Evolutionary conservation across 2,888 invertebrate species (phyloP).

Genomic region (Nomada hirtipes): DNA sequence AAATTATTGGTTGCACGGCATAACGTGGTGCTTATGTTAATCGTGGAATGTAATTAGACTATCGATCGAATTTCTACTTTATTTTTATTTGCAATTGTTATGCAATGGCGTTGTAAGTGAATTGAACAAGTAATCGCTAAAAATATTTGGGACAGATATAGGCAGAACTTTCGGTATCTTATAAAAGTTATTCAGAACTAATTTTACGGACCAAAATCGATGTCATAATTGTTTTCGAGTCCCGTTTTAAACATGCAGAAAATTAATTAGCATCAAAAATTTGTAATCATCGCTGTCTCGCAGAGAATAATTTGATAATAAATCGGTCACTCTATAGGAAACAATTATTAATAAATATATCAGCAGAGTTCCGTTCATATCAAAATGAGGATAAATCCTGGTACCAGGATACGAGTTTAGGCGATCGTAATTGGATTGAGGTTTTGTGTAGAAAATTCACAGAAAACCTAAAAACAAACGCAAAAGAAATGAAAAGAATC

Average conservation of each 20-base stretch:
- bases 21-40: too few species aligned
- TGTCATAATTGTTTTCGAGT: too few species aligned
- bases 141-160: too few species aligned
- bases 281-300: background rate
- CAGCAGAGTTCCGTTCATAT: background rate
- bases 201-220: too few species aligned
- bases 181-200: too few species aligned
- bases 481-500: background rate
- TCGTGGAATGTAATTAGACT: too few species aligned
- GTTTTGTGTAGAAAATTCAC: constrained; percentile 29
- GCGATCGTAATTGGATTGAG: background rate
- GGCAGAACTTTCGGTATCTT: too few species aligned
- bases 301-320: background rate
- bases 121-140: too few species aligned
- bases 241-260: too few species aligned
- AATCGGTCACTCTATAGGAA: background rate
- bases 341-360: background rate
- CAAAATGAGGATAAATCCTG: background rate
- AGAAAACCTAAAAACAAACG: background rate
- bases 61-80: too few species aligned
- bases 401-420: constrained; percentile 1
- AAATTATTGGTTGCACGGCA: background rate
- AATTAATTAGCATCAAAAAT: background rate
- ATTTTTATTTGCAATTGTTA: too few species aligned
- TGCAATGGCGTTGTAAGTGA: too few species aligned